Percentiles rank a stretch among this genome's conserved stretches.
Conservation (phyloP, 2,113 vertebrate species). For the Macheiramphus alcinus region DNA sequence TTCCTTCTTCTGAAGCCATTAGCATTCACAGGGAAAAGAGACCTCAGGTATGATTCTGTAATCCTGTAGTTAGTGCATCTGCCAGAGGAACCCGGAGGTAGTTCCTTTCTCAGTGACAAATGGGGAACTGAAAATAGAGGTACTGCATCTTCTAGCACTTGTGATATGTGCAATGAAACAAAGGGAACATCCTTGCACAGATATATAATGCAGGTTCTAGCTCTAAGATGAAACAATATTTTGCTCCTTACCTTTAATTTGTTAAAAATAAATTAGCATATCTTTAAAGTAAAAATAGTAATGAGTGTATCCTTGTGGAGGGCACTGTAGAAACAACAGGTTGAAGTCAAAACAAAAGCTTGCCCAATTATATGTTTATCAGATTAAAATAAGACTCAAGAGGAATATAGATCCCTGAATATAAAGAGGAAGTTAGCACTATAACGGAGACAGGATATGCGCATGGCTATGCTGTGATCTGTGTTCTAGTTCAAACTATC, state of each 20-base stretch:
- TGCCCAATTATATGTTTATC: not conserved
- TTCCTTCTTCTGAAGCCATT: not conserved
- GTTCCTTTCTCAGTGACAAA: not conserved
- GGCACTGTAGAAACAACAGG: not conserved
- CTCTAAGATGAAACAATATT: not conserved
- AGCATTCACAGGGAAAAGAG: not conserved
- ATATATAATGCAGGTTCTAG: not conserved
- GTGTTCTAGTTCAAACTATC: not conserved
- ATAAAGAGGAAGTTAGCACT: not conserved
- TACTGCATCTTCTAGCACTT: not conserved
- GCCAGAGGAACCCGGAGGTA: not conserved
- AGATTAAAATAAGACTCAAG: not conserved
- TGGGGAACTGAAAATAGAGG: not conserved
- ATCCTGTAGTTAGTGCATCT: not conserved
- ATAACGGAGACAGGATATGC: not conserved
- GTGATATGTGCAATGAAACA: not conserved
- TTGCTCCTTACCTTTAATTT: not conserved
- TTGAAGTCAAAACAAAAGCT: not conserved
- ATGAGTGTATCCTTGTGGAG: not conserved
- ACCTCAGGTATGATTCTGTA: not conserved
- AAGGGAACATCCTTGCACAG: not conserved
- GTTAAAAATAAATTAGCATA: not conserved
- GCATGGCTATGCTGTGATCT: not conserved
- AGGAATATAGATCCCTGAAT: not conserved
- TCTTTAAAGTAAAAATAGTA: not conserved